Evolutionary conservation across 2,888 invertebrate genomes (phyloP).

Genomic region (Chorisops tibialis): DNA sequence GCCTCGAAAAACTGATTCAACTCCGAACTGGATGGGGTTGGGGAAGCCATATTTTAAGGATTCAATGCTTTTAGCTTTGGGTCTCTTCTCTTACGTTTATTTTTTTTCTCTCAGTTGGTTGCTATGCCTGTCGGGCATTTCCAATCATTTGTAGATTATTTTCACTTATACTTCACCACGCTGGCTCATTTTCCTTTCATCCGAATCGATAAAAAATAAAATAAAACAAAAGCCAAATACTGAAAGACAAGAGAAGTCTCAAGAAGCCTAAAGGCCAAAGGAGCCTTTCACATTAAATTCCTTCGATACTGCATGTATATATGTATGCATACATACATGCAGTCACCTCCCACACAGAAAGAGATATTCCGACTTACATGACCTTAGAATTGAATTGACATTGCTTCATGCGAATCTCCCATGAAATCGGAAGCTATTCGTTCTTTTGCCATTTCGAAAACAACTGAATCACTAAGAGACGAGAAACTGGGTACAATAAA

Average conservation of each 20-base stretch:
- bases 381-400: too few species aligned
- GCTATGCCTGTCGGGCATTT: slow-evolving; percentile 17
- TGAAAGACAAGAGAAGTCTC: neutral
- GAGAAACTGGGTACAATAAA: too few species aligned
- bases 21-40: neutral
- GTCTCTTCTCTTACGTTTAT: neutral
- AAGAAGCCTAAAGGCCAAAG: neutral
- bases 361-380: too few species aligned
- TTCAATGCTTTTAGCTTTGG: neutral
- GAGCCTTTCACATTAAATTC: too few species aligned
- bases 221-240: neutral
- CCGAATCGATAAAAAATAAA: slow-evolving; percentile 10
- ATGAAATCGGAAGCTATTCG: too few species aligned
- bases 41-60: neutral
- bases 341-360: too few species aligned
- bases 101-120: too few species aligned
- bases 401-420: too few species aligned
- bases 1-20: neutral
- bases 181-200: slow-evolving; percentile 11
- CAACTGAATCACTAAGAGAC: too few species aligned
- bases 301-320: too few species aligned
- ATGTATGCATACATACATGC: too few species aligned
- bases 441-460: too few species aligned
- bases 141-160: slow-evolving; percentile 32
- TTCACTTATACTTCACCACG: slow-evolving; percentile 25